Percentiles rank a stretch among this genome's conserved stretches.
Evolutionary conservation across 2,797 vertebrate species (phyloP).

Genomic region (Epinephelus awoara): DNA sequence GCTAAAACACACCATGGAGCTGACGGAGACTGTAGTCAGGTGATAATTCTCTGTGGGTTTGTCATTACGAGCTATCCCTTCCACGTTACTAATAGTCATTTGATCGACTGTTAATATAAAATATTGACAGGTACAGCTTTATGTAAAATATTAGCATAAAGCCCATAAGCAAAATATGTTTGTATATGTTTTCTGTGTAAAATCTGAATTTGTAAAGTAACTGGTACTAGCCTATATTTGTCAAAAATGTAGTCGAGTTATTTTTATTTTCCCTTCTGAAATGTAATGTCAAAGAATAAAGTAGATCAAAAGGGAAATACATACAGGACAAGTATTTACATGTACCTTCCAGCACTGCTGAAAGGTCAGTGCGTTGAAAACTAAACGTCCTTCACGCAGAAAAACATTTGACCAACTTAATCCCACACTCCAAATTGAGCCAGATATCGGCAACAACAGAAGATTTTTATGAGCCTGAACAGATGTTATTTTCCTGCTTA

Average conservation of each 20-base stretch:
- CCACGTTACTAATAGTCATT: too few species aligned
- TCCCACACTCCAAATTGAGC: constrained; percentile 36
- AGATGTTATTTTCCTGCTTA: constrained; percentile 53
- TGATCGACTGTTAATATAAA: background rate
- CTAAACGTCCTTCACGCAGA: constrained; percentile 27
- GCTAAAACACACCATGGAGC: background rate
- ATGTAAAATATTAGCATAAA: background rate
- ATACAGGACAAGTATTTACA: background rate
- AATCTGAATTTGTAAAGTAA: too few species aligned
- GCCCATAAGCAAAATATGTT: background rate
- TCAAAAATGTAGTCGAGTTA: too few species aligned
- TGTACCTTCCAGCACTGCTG: background rate
- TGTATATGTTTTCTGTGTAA: too few species aligned
- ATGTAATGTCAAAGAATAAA: background rate
- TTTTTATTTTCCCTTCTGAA: too few species aligned
- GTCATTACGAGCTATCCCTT: too few species aligned
- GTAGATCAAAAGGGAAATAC: background rate
- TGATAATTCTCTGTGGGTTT: background rate
- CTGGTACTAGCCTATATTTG: too few species aligned
- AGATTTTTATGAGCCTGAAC: constrained; percentile 54
- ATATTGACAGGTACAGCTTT: background rate
- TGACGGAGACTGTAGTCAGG: background rate
- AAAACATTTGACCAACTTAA: constrained; percentile 30
- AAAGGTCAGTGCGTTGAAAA: constrained; percentile 12
- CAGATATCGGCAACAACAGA: constrained; percentile 33